These are phyloP conservation scores for Nycticorax nycticorax DNA, from an alignment of 2,113 vertebrate species.

Conservation along the genomic window DNA sequence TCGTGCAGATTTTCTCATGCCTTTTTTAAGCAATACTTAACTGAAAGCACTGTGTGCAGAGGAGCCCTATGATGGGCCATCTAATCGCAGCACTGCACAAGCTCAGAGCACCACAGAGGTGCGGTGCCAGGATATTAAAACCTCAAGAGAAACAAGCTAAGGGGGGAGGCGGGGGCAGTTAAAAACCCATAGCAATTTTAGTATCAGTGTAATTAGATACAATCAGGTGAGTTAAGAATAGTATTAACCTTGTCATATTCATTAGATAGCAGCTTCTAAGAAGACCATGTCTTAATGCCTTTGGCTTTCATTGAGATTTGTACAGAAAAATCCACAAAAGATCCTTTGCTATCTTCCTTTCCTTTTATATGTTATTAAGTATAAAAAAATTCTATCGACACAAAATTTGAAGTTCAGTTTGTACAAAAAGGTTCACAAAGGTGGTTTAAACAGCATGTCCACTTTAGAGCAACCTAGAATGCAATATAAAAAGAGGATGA, in stretches of 20 bases:
- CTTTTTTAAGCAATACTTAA: neutral
- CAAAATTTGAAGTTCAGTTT: neutral
- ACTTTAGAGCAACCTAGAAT: neutral
- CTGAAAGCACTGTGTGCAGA: neutral
- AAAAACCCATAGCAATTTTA: neutral
- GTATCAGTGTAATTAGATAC: neutral
- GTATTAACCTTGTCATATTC: neutral
- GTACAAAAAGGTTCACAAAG: neutral
- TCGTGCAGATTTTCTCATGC: accelerated
- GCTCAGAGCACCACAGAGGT: neutral
- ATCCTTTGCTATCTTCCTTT: neutral
- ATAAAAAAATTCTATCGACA: neutral
- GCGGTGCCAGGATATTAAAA: neutral
- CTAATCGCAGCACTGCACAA: neutral
- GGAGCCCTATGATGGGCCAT: neutral
- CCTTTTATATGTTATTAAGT: neutral
- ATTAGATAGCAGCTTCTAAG: neutral
- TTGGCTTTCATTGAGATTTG: neutral
- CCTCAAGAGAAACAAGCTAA: neutral
- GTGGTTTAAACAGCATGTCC: neutral
- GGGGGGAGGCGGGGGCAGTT: neutral
- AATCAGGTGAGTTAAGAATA: neutral
- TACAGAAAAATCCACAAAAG: neutral
- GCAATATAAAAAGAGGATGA: neutral
- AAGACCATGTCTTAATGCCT: neutral